Percentiles rank a stretch among this genome's conserved stretches.
These are phyloP conservation scores for Cataglyphis rosenhaueri DNA, from an alignment of 2,888 invertebrate genomes.

Conservation along the genomic window DNA sequence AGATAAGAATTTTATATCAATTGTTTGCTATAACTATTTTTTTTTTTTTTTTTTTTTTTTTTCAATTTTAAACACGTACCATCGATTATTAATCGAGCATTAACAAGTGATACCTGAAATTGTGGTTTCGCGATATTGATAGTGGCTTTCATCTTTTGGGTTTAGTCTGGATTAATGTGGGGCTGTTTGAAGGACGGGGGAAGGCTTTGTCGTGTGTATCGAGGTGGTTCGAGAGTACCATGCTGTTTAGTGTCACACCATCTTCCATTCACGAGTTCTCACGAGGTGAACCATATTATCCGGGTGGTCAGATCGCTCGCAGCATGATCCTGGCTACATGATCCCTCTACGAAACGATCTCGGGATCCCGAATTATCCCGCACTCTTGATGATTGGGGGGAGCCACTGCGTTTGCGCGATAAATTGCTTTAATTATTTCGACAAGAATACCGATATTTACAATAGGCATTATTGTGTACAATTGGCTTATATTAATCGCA, in stretches of 20 bases:
- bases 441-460: background rate
- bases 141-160: conserved; percentile 40
- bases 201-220: conserved; percentile 59
- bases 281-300: conserved; percentile 41
- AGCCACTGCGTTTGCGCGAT: background rate
- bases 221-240: conserved; percentile 58
- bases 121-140: conserved; percentile 60
- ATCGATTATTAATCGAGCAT: conserved; percentile 32
- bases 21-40: background rate
- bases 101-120: conserved; percentile 68
- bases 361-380: conserved; percentile 5
- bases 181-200: conserved; percentile 56
- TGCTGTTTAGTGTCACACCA: conserved; percentile 48
- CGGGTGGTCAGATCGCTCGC: conserved; percentile 26
- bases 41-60: conserved; percentile 3
- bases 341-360: conserved; percentile 27
- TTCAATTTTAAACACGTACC: conserved; percentile 48
- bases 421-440: background rate
- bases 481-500: background rate
- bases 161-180: conserved; percentile 18
- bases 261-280: conserved; percentile 50
- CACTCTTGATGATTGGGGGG: conserved; percentile 1
- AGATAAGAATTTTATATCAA: background rate
- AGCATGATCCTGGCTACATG: conserved; percentile 14
- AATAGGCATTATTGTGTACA: background rate